Evolutionary conservation across 2,888 invertebrate species (phyloP), one percentile per base, ranked within the genome.

Genomic region (Agrochola macilenta): DNA sequence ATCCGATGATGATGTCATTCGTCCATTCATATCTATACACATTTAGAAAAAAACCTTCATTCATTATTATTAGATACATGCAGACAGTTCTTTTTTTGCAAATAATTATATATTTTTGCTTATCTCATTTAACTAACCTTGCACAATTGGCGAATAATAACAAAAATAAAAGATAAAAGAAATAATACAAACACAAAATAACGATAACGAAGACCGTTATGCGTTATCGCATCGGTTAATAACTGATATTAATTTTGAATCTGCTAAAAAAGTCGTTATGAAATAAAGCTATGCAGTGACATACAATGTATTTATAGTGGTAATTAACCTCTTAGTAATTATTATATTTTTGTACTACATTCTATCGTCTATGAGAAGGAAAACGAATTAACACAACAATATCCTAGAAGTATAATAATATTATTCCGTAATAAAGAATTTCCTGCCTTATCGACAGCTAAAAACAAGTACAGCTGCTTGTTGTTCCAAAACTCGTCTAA

Each of bases 121-220:
- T 81, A 83, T 81, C 74, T 49, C 46, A 46, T 14, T 26, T 26
- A 52, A 82, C 76, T 82, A 57, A 82, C 82, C 85, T 82, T 84
- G 85, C 82, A 82, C 85, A 81, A 82, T 71, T 54, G 73, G 14
- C 43, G 60, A 76, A 72, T 66, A 82, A 81, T 84, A 84, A 63
- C 58, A 57, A 75, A 81, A 78, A 65, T 49, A 65, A 26, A 65
- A 26, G 69, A 78, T 69, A 75, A 84, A 60, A 69, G 0, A 35
- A 68, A 81, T 39, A 81, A 81, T 23, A 81, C 39, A 68, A 68
- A 58, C 26, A 46, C 9, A 26, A 78, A 83, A 60, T 9, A 35
- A n/a, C 26, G 82, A 84, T 82, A 69, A 66, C 49, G 8, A 17
- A n/a, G 23, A 63, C 81, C 82, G 85, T 82, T 82, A 80, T 17